These are phyloP conservation scores for Caenorhabditis briggsae DNA, from an alignment of 1,140 invertebrate genomes.

Conservation along the genomic window DNA sequence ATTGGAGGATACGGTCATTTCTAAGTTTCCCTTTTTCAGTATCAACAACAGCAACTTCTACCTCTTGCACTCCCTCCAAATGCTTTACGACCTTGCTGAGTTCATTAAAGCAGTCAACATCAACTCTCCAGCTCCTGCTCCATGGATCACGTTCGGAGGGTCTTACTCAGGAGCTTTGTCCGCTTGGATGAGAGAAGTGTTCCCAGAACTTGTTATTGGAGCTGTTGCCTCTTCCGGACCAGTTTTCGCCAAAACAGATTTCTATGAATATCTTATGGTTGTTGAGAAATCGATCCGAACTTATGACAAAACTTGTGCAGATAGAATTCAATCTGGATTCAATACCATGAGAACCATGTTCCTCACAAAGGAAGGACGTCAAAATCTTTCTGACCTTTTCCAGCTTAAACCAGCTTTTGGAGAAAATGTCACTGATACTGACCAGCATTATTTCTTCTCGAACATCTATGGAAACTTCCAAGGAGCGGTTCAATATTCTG, in stretches of 20 bases:
- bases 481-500: conserved; percentile 61
- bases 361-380: conserved; percentile 15
- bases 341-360: conserved; percentile 6
- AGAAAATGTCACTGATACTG: conserved; percentile 54
- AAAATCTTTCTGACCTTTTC: conserved; percentile 16
- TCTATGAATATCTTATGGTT: conserved; percentile 75
- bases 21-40: neutral
- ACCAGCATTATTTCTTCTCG: conserved; percentile 60
- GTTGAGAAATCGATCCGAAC: conserved; percentile 14
- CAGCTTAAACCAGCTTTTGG: conserved; percentile 3
- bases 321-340: conserved; percentile 39
- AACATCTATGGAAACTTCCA: conserved; percentile 61
- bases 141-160: conserved; percentile 59
- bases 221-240: conserved; percentile 59
- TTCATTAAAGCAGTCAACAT: conserved; percentile 39
- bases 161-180: conserved; percentile 58
- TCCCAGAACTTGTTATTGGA: conserved; percentile 29
- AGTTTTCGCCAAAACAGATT: conserved; percentile 55
- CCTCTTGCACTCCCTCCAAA: conserved; percentile 27
- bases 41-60: conserved; percentile 16
- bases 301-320: neutral
- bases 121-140: conserved; percentile 16
- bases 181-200: conserved; percentile 56
- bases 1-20: neutral
- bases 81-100: conserved; percentile 50